Conservation (phyloP, 2,888 invertebrate genomes). For the Atrina japonica region DNA sequence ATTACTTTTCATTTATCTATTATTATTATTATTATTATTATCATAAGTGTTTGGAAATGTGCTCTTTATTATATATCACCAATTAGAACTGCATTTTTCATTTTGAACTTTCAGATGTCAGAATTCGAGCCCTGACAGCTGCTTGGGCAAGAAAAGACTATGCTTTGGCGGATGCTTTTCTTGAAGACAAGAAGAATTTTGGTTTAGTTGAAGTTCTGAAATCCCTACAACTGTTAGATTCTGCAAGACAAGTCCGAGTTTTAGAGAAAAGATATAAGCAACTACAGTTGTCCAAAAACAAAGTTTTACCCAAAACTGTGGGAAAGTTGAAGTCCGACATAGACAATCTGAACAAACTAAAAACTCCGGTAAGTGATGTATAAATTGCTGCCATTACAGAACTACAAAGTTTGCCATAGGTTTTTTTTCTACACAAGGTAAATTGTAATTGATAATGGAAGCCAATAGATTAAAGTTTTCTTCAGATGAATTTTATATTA, state of each 20-base stretch:
- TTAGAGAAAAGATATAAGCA: conserved; percentile 76
- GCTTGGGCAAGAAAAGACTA: conserved; percentile 78
- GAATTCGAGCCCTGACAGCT: conserved; percentile 73
- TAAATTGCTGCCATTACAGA: neutral
- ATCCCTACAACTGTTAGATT: conserved; percentile 72
- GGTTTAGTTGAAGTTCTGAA: conserved; percentile 77
- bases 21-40: no score
- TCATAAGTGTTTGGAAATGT: no score
- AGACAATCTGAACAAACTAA: conserved; percentile 72
- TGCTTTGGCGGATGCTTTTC: conserved; percentile 71
- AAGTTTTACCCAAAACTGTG: conserved; percentile 69
- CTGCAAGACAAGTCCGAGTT: conserved; percentile 69
- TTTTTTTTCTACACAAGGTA: no score
- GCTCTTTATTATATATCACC: no score
- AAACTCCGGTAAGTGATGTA: conserved; percentile 67
- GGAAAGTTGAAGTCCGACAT: conserved; percentile 76
- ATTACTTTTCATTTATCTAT: no score
- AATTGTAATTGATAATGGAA: no score
- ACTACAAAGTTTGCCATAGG: no score
- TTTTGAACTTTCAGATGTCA: conserved; percentile 73
- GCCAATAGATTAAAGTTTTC: no score
- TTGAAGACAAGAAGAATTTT: conserved; percentile 66
- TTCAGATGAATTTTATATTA: no score
- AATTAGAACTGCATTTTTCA: no score
- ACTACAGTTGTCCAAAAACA: conserved; percentile 68